Conservation (phyloP, 2,797 vertebrate genomes). For the Macrochelys suwanniensis region DNA sequence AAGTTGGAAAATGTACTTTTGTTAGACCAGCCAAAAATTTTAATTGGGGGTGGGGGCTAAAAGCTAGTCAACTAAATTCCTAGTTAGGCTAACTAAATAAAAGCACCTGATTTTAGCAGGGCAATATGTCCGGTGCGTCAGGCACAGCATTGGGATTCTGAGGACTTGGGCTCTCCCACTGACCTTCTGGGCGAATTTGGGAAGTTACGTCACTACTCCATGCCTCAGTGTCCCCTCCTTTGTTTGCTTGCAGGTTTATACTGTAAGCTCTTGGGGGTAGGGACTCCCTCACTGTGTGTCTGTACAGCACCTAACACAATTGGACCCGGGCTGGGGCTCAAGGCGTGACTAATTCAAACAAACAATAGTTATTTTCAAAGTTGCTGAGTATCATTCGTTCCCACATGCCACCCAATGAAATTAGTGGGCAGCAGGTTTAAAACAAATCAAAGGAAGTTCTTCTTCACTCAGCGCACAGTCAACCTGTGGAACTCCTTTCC, state of each 20-base stretch:
- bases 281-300: accelerated
- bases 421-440: no score
- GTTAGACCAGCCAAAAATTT: background rate
- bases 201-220: background rate
- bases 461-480: no score
- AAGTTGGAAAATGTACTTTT: background rate
- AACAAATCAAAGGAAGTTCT: no score
- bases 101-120: background rate
- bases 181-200: background rate
- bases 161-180: background rate
- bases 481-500: no score
- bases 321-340: background rate
- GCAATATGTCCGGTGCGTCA: background rate
- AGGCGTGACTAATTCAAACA: background rate
- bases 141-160: background rate
- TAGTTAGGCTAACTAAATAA: background rate
- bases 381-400: accelerated
- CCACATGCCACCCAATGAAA: no score
- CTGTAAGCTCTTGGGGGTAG: no score
- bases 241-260: background rate
- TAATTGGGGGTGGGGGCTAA: background rate
- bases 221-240: background rate
- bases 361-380: background rate
- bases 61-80: slow-evolving; percentile 13
- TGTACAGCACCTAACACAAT: background rate